Evolutionary conservation across 2,888 invertebrate genomes (phyloP), one percentile per base, ranked within the genome.

Genomic region (Temnothorax rugatulus): DNA sequence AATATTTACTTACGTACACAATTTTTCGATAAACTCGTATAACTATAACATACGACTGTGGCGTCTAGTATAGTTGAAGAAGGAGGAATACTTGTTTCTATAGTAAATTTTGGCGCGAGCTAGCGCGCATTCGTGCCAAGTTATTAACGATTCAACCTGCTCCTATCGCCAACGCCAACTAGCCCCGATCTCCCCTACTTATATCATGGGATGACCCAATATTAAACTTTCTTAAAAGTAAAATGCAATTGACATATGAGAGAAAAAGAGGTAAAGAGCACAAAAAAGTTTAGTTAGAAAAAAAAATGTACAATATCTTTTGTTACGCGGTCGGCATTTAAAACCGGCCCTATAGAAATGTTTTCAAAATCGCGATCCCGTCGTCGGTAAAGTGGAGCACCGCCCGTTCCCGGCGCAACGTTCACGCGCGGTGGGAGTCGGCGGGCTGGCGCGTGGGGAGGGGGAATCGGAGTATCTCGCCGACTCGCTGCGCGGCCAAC

Each of bases 391-490:
- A 68, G 54, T n/a, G 38, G 77, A 54, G n/a, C 54, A 11, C 41
- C 38, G n/a, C 44, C n/a, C 11, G 15, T 44, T 29, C 5, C 29
- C 5, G 18, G 15, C 44, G 63, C 61, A 5, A 13, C n/a, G 50
- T 47, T 1, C n/a, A 1, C 2, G 18, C 2, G 18, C 1, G 21
- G 52, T 1, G 18, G 18, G 13, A 21, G 15, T 2, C 18, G 41
- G 25, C 66, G 50, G 61, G 71, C 64, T 76, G 76, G 41, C 69
- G n/a, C 63, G 50, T 52, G 34, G 68, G 47, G 79, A 54, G 66
- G 82, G 29, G 47, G 34, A 34, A 15, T 15, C 25, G 13, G n/a
- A 47, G 15, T n/a, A 69, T 66, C 69, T 69, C 54, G 69, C 54
- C 3, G 34, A 25, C 25, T 25, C 34, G 34, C 34, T 7, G 29